phyloP scores from a whole-genome alignment of 2,888 invertebrate species.

The Cataglyphis albicans region DNA sequence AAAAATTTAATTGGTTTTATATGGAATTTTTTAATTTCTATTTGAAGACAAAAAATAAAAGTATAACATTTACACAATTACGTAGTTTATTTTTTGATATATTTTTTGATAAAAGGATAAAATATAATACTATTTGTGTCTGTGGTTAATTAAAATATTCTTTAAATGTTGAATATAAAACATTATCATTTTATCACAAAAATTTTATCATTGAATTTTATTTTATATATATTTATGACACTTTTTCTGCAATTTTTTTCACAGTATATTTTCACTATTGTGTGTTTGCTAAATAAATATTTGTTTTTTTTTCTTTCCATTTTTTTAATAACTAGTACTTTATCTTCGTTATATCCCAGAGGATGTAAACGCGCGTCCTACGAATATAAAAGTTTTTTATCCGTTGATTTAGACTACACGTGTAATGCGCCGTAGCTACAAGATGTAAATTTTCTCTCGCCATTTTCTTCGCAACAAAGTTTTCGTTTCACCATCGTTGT shows the following conservation, averaged over 20 bases:
- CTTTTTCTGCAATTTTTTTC: not conserved
- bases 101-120: not conserved
- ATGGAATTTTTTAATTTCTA: not conserved
- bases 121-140: not conserved
- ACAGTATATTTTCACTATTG: not conserved
- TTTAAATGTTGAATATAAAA: not conserved
- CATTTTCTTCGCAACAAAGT: slow-evolving; percentile 42
- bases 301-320: not conserved
- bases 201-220: not conserved
- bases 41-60: not conserved
- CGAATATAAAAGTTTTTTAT: slow-evolving; percentile 26
- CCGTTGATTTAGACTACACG: not conserved
- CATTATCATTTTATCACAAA: not conserved
- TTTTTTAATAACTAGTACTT: slow-evolving; percentile 19
- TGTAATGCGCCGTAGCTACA: not conserved
- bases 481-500: slow-evolving; percentile 34
- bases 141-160: not conserved
- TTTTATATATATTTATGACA: not conserved
- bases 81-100: not conserved
- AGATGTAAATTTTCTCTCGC: slow-evolving; percentile 31
- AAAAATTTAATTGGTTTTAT: not conserved
- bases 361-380: not conserved
- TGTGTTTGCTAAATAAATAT: not conserved
- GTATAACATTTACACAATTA: not conserved
- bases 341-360: not conserved